A percentile compares a stretch with the other conserved stretches of the same genome.
phyloP scores from a whole-genome alignment of 2,113 vertebrate species.

The Phaethon lepturus region DNA sequence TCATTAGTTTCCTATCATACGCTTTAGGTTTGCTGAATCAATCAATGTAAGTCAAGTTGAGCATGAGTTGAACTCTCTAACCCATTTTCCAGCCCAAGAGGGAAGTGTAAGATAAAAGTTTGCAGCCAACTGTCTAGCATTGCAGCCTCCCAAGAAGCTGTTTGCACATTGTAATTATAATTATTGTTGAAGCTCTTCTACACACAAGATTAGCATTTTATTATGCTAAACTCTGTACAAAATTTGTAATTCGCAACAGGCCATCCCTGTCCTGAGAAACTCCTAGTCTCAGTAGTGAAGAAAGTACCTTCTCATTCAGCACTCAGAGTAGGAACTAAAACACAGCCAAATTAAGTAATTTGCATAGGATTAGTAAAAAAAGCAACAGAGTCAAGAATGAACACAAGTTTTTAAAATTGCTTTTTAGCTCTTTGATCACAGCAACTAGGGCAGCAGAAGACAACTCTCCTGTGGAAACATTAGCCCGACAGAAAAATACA shows the following conservation, averaged over 20 bases:
- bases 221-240: background rate
- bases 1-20: conserved; percentile 22
- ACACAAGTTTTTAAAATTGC: accelerated
- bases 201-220: background rate
- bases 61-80: background rate
- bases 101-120: background rate
- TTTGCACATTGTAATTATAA: conserved; percentile 5
- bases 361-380: background rate
- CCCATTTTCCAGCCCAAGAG: background rate
- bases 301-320: background rate
- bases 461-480: background rate
- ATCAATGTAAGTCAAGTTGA: background rate
- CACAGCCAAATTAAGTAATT: background rate
- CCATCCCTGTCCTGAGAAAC: background rate
- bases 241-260: background rate
- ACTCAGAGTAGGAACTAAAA: background rate
- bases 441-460: background rate
- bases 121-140: background rate
- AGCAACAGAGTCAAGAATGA: background rate
- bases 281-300: background rate
- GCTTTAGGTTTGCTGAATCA: background rate
- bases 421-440: background rate
- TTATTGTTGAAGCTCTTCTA: background rate
- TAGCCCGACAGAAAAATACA: accelerated
- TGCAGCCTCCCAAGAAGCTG: conserved; percentile 18